A percentile compares a stretch with the other conserved stretches of the same genome.
Conservation (phyloP, 2,797 vertebrate species). For the Spinus olivaceus region DNA sequence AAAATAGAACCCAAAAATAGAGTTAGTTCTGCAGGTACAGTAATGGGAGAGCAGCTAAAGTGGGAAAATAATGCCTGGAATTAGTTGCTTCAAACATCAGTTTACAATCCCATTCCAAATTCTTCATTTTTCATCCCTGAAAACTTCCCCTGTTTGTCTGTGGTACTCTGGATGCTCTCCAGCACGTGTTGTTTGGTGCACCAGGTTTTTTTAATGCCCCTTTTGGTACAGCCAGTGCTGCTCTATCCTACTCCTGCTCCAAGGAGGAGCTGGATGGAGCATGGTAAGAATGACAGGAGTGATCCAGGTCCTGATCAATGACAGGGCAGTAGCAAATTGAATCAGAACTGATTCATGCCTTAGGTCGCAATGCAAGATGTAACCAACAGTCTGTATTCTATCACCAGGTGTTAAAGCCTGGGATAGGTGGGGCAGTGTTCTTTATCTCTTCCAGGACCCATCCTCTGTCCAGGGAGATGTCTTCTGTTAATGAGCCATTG, state of each 20-base stretch:
- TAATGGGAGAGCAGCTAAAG: neutral
- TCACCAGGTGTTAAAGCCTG: neutral
- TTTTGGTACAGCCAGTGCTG: neutral
- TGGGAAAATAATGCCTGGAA: neutral
- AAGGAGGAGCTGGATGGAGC: neutral
- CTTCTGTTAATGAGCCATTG: neutral
- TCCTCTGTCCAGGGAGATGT: neutral
- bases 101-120: neutral
- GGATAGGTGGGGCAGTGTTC: too few species aligned
- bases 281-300: neutral
- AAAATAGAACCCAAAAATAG: neutral
- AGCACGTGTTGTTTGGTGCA: fast-evolving
- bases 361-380: too few species aligned
- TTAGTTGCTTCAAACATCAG: fast-evolving
- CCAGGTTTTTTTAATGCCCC: too few species aligned
- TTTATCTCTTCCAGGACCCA: neutral
- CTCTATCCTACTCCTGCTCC: neutral
- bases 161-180: neutral
- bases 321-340: neutral
- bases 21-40: neutral
- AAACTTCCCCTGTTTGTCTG: neutral
- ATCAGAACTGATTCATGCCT: neutral
- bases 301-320: neutral
- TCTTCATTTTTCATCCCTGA: neutral
- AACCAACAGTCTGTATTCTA: neutral